Percentiles rank a stretch among this genome's conserved stretches.
These are phyloP conservation scores for Lutra lutra DNA, from an alignment of 2,797 vertebrate genomes.

Conservation along the genomic window DNA sequence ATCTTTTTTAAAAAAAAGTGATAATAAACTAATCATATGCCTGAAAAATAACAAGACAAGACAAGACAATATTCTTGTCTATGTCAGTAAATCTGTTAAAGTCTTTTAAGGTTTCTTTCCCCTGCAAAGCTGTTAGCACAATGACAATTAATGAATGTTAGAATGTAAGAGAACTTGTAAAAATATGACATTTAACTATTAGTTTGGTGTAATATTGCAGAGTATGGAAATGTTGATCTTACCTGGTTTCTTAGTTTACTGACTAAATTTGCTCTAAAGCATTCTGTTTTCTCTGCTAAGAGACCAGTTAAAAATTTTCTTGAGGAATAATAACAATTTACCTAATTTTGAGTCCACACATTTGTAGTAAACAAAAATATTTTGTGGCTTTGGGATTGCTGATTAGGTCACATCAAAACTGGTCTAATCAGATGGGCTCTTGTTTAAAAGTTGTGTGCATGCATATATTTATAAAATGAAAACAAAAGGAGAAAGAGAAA, in stretches of 20 bases:
- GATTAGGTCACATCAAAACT: neutral
- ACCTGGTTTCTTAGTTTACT: neutral
- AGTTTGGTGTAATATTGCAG: neutral
- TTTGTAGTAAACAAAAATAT: conserved; percentile 43
- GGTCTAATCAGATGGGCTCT: neutral
- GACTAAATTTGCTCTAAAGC: neutral
- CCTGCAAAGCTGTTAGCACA: neutral
- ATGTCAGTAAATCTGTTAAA: neutral
- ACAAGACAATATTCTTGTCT: neutral
- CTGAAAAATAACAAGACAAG: neutral
- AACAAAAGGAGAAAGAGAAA: conserved; percentile 15
- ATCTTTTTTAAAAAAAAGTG: no score
- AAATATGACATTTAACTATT: neutral
- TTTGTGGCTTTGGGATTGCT: conserved; percentile 7
- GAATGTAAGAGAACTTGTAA: neutral
- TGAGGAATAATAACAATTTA: neutral
- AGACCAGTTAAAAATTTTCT: conserved; percentile 32
- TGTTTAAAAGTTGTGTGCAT: conserved; percentile 49
- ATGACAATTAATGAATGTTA: neutral
- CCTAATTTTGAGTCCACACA: neutral
- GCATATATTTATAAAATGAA: conserved; percentile 37
- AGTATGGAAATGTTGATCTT: neutral
- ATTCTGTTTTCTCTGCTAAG: neutral
- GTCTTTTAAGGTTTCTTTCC: neutral
- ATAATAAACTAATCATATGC: neutral